A percentile compares a stretch with the other conserved stretches of the same genome.
Conservation (phyloP, 1,140 invertebrate genomes). For the Centruroides sculpturatus region DNA sequence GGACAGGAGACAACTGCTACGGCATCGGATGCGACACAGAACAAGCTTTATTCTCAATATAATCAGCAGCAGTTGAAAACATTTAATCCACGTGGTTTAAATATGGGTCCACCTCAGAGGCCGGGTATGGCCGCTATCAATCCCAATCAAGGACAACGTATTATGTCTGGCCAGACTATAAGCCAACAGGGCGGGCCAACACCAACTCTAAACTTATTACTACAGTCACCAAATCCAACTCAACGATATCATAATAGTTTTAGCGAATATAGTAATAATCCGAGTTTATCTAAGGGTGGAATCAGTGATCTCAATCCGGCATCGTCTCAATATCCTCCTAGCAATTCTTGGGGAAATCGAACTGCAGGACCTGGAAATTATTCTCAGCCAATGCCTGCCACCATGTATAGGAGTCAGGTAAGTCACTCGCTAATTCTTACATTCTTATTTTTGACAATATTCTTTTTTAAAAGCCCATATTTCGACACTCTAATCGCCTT, state of each 20-base stretch:
- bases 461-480: background rate
- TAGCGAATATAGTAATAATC: conserved; percentile 17
- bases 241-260: conserved; percentile 25
- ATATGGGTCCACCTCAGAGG: conserved; percentile 1
- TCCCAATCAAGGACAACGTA: conserved; percentile 32
- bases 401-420: conserved; percentile 15
- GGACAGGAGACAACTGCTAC: conserved; percentile 4
- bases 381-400: conserved; percentile 9
- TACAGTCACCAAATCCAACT: conserved; percentile 57
- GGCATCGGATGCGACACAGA: conserved; percentile 7
- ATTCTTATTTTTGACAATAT: background rate
- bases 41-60: conserved; percentile 11
- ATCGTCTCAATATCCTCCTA: conserved; percentile 7
- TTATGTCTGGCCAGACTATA: conserved; percentile 45
- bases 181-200: conserved; percentile 60
- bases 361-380: conserved; percentile 1
- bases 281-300: background rate
- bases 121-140: background rate
- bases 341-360: conserved; percentile 9
- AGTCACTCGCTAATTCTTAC: background rate
- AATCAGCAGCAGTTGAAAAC: conserved; percentile 9
- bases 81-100: background rate
- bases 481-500: no score
- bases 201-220: conserved; percentile 73
- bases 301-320: conserved; percentile 5